Percentiles rank a stretch among this genome's conserved stretches.
These are phyloP conservation scores for Egretta garzetta DNA, from an alignment of 2,113 vertebrate genomes.

Conservation along the genomic window DNA sequence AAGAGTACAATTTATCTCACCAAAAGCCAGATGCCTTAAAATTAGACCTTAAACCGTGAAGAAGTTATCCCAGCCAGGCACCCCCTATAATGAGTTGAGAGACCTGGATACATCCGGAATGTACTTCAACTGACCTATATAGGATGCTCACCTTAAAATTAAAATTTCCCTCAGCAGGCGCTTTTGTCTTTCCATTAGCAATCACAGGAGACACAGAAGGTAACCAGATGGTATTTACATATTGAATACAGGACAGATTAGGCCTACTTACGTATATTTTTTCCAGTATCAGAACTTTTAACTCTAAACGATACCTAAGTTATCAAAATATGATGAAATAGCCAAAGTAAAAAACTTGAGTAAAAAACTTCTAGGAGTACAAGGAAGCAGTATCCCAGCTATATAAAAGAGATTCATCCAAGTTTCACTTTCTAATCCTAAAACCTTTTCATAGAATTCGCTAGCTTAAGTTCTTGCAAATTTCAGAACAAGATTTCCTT, in stretches of 20 bases:
- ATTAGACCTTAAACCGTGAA: slow-evolving; percentile 11
- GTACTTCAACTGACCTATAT: slow-evolving; percentile 34
- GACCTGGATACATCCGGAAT: not conserved
- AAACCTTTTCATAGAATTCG: not conserved
- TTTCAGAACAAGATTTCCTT: not conserved
- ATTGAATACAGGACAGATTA: not conserved
- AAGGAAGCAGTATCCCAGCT: not conserved
- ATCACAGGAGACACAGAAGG: not conserved
- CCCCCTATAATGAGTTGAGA: not conserved
- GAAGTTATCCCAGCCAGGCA: not conserved
- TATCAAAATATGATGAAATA: not conserved
- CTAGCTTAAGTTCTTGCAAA: not conserved
- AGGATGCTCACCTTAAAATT: slow-evolving; percentile 10
- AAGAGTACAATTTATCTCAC: not conserved
- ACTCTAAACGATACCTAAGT: not conserved
- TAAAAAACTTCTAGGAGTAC: not conserved
- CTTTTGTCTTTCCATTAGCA: slow-evolving; percentile 29
- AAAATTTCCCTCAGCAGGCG: slow-evolving; percentile 35
- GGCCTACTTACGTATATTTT: not conserved
- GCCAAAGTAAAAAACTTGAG: not conserved
- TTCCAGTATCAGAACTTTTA: not conserved
- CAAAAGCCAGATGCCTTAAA: not conserved
- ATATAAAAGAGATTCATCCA: not conserved
- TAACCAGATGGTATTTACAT: slow-evolving; percentile 36
- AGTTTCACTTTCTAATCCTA: not conserved